Percentiles rank a stretch among this genome's conserved stretches.
phyloP scores from a whole-genome alignment of 2,113 vertebrate genomes.

The Chionis minor region DNA sequence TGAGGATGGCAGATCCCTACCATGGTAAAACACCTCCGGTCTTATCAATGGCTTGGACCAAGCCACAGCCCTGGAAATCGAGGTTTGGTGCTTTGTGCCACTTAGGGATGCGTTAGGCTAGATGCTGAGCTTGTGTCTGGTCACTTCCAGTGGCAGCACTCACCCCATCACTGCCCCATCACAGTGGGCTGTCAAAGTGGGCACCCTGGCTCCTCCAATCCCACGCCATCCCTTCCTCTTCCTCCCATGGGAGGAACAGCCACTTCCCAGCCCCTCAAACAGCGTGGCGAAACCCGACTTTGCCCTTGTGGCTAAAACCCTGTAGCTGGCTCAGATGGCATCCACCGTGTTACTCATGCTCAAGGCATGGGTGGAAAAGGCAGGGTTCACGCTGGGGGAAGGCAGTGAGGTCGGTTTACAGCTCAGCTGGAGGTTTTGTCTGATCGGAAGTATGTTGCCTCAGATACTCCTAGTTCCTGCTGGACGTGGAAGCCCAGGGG shows the following conservation, averaged over 20 bases:
- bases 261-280: background rate
- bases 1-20: background rate
- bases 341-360: background rate
- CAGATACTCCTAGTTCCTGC: background rate
- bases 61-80: background rate
- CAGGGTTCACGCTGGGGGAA: background rate
- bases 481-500: background rate
- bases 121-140: background rate
- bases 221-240: accelerated
- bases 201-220: background rate
- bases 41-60: background rate
- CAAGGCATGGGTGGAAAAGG: background rate
- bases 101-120: background rate
- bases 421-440: background rate
- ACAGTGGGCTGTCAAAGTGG: background rate
- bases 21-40: background rate
- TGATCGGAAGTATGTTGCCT: background rate
- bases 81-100: background rate
- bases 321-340: background rate
- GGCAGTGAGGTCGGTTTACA: background rate
- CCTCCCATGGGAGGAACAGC: background rate
- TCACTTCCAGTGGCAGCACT: background rate
- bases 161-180: background rate
- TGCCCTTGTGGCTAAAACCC: background rate
- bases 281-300: background rate